These are phyloP conservation scores for Cossypha heuglini DNA, from an alignment of 2,797 vertebrate species.

Conservation along the genomic window DNA sequence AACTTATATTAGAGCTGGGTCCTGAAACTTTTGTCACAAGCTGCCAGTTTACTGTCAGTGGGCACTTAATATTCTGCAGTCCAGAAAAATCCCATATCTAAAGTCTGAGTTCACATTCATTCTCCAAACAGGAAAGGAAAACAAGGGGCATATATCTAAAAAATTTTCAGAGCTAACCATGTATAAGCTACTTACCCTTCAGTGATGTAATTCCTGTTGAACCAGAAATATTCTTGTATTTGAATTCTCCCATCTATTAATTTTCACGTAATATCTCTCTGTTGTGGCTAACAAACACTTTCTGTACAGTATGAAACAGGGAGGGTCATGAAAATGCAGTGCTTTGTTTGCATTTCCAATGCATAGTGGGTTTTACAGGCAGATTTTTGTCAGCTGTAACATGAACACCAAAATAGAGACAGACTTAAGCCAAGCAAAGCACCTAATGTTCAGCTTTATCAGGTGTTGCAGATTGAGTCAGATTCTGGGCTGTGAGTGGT, in stretches of 20 bases:
- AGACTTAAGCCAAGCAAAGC: constrained; percentile 12
- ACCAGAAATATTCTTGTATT: background rate
- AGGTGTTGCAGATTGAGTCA: constrained; percentile 31
- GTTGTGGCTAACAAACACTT: background rate
- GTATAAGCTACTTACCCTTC: background rate
- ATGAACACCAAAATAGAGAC: background rate
- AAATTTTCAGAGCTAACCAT: background rate
- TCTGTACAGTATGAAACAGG: background rate
- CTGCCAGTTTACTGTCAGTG: background rate
- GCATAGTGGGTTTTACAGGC: background rate
- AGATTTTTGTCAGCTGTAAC: background rate
- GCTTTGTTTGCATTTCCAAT: background rate
- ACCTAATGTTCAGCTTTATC: background rate
- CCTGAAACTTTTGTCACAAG: background rate
- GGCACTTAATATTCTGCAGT: background rate
- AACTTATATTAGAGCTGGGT: background rate
- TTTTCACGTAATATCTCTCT: background rate
- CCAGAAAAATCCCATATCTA: background rate
- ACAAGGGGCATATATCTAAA: background rate
- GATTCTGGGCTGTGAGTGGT: constrained; percentile 17
- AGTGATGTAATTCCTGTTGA: background rate
- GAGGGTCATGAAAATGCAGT: background rate
- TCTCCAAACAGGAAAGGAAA: background rate
- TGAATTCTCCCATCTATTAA: background rate
- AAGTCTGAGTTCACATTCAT: background rate